Evolutionary conservation across 35 echinoderm and acorn worm species (phyloP).

Genomic region (Apostichopus japonicus): DNA sequence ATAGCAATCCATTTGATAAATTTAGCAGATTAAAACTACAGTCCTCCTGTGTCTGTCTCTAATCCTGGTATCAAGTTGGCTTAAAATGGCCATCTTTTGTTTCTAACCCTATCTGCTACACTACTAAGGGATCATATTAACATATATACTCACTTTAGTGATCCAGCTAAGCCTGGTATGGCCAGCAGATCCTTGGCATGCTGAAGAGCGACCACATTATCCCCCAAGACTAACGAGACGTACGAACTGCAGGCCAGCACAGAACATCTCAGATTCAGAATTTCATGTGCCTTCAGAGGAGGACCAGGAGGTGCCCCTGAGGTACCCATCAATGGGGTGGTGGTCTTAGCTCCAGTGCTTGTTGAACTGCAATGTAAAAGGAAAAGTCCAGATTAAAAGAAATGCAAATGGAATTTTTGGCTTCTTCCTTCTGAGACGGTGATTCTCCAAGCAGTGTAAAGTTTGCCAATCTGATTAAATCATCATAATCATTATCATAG

Average conservation of each 20-base stretch:
- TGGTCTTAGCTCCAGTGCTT: constrained; percentile 17
- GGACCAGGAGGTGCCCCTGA: constrained; percentile 70
- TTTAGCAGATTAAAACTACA: too few species aligned
- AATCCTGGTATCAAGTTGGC: too few species aligned
- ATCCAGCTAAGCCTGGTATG: constrained; percentile 80
- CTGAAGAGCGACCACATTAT: constrained; percentile 73
- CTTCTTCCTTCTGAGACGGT: too few species aligned
- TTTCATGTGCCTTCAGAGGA: constrained; percentile 77
- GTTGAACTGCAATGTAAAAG: constrained; percentile 17
- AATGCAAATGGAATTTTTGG: too few species aligned
- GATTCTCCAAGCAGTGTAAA: too few species aligned
- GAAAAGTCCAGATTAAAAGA: too few species aligned
- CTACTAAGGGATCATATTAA: background rate
- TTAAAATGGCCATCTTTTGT: too few species aligned
- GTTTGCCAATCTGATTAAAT: too few species aligned
- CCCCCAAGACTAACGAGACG: constrained; percentile 79
- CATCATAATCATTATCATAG: too few species aligned
- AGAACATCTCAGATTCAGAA: constrained; percentile 83
- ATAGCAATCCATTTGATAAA: too few species aligned
- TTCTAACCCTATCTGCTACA: background rate
- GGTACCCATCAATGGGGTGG: background rate
- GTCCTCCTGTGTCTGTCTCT: too few species aligned
- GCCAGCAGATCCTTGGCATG: constrained; percentile 73
- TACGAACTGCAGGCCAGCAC: constrained; percentile 85
- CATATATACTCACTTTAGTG: constrained; percentile 66